Evolutionary conservation across 2,113 vertebrate genomes (phyloP).

Genomic region (Corydoras sp.): DNA sequence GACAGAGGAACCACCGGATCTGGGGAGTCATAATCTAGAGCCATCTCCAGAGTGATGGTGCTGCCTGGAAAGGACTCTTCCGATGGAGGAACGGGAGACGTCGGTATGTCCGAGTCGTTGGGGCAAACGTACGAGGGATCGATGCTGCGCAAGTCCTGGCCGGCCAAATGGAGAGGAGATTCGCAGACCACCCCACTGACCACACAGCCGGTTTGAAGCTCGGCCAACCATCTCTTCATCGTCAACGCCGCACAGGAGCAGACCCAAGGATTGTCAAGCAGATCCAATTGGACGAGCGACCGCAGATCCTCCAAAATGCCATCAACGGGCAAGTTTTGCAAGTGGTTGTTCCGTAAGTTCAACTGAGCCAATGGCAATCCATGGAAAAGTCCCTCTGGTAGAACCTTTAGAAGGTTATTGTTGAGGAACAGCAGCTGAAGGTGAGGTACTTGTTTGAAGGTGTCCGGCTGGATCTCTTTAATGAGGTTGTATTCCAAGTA

Average conservation of each 20-base stretch:
- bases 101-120: conserved; percentile 79
- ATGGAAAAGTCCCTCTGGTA: conserved; percentile 81
- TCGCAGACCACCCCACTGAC: conserved; percentile 92
- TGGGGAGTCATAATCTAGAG: conserved; percentile 68
- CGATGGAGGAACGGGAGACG: conserved; percentile 79
- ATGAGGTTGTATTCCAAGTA: conserved; percentile 96
- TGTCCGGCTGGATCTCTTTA: conserved; percentile 77
- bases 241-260: conserved; percentile 86
- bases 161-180: conserved; percentile 81
- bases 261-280: conserved; percentile 97
- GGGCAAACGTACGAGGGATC: conserved; percentile 81
- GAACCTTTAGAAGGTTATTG: conserved; percentile 87
- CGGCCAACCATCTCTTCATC: conserved; percentile 89
- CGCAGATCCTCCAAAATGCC: conserved; percentile 86
- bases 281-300: conserved; percentile 90
- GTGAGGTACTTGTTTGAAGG: conserved; percentile 83
- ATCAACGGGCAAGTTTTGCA: conserved; percentile 79
- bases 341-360: conserved; percentile 88
- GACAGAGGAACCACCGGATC: conserved; percentile 80
- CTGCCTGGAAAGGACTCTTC: conserved; percentile 71
- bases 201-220: conserved; percentile 83
- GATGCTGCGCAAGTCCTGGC: conserved; percentile 84
- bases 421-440: conserved; percentile 95
- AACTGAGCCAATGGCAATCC: conserved; percentile 83
- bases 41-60: conserved; percentile 76